These are phyloP conservation scores for Lymantria dispar DNA, from an alignment of 2,888 invertebrate genomes.

Conservation along the genomic window DNA sequence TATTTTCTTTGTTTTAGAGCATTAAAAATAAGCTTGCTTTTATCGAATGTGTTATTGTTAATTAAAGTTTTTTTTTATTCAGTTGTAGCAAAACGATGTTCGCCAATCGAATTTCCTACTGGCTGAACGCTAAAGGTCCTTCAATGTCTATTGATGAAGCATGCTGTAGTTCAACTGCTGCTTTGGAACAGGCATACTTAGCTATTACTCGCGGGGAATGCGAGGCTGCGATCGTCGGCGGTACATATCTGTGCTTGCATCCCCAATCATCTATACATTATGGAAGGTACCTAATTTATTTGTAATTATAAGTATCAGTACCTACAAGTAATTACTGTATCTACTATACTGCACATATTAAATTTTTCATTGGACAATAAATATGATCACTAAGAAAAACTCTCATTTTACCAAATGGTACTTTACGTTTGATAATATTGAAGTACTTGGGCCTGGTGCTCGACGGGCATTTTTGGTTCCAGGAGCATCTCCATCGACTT, in stretches of 20 bases:
- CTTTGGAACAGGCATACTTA: conserved; percentile 15
- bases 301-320: conserved; percentile 53
- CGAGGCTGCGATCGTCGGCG: conserved; percentile 83
- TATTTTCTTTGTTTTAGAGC: no score
- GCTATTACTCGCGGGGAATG: conserved; percentile 55
- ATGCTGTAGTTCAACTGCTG: conserved; percentile 55
- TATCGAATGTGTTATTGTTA: not conserved
- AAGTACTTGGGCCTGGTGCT: no score
- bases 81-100: conserved; percentile 64
- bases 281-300: conserved; percentile 44
- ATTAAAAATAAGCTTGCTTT: no score
- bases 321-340: no score
- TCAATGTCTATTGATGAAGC: conserved; percentile 55
- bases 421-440: not conserved
- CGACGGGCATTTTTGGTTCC: no score
- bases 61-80: no score
- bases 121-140: conserved; percentile 64
- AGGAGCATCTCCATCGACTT: no score
- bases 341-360: no score
- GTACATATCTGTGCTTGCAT: conserved; percentile 80
- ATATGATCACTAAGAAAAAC: not conserved
- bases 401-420: not conserved
- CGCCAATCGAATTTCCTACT: conserved; percentile 67
- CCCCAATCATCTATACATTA: conserved; percentile 68
- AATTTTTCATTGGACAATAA: conserved; percentile 9